Evolutionary conservation across 1,140 invertebrate genomes (phyloP), one percentile per base, ranked within the genome.

Genomic region (Pararge aegeria): DNA sequence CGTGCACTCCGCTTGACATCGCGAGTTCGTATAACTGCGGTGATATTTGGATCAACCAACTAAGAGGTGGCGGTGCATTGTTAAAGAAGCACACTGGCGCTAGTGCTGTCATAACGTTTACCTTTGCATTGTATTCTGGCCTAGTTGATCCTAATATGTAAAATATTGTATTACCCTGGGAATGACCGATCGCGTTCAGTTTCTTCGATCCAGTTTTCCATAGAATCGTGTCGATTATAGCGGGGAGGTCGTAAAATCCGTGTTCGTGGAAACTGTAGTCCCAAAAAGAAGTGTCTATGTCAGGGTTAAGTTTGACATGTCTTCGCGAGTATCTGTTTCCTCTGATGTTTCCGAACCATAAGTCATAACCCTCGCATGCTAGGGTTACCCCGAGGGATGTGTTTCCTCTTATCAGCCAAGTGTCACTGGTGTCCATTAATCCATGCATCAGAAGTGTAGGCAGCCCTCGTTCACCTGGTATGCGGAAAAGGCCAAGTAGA

Each of bases 341-440:
- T 54, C 95, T 87, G n/a, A 90, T 83, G 80, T 95, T 95, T 0
- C 92, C 93, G 60, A 95, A 63, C 94, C 94, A 95, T 2, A 95
- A 92, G 64, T 95, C 94, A 65, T 93, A 94, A 20, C 92, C 92
- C 12, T n/a, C 27, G 2, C 57, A 42, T 9, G 91, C 92, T 9
- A 79, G 60, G 9, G 56, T 51, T 3, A 70, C 19, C 0, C 88
- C 90, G 0, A 92, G 61, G 5, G 86, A 87, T 46, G 83, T 87
- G n/a, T 91, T 76, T 13, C 90, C 90, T 61, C 90, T 90, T 5
- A 93, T 70, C 2, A 94, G 71, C 80, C 90, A 96, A 61, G 93
- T 92, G 6, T 92, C 91, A 0, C 94, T 93, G 27, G 92, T 92
- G 13, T 90, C 92, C 0, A 95, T 50, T n/a, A 96, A 68, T 2